A percentile compares a stretch with the other conserved stretches of the same genome.
These are phyloP conservation scores for Ceriagrion tenellum DNA, from an alignment of 2,888 invertebrate species.

Conservation along the genomic window DNA sequence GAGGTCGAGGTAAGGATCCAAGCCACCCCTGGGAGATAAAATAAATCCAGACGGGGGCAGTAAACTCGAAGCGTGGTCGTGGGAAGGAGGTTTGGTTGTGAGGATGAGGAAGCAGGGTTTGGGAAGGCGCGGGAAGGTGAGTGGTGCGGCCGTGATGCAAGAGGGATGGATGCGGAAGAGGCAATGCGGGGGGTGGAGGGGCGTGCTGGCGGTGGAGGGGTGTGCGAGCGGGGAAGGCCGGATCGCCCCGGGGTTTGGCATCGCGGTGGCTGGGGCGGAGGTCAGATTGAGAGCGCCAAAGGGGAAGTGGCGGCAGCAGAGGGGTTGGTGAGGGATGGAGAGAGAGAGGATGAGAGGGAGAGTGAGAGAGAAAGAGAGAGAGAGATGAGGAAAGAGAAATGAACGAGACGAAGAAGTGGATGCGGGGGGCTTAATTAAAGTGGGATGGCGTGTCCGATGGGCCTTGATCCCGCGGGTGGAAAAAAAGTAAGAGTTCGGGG, in stretches of 20 bases:
- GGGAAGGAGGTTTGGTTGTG: neutral
- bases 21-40: neutral
- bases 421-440: neutral
- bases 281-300: neutral
- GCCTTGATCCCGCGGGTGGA: neutral
- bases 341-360: neutral
- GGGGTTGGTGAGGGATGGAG: neutral
- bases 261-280: neutral
- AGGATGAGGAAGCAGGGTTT: neutral
- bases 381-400: neutral
- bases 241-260: neutral
- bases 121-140: neutral
- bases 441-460: neutral
- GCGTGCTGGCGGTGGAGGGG: no score
- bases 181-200: no score
- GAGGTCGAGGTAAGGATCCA: neutral
- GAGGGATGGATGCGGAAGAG: neutral
- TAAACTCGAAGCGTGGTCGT: neutral
- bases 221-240: neutral
- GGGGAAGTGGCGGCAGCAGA: no score
- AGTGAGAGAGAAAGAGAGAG: neutral
- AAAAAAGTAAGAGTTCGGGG: neutral
- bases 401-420: neutral
- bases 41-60: neutral
- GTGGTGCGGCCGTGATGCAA: neutral